These are phyloP conservation scores for Clivina fossor DNA, from an alignment of 2,888 invertebrate genomes.

Conservation along the genomic window DNA sequence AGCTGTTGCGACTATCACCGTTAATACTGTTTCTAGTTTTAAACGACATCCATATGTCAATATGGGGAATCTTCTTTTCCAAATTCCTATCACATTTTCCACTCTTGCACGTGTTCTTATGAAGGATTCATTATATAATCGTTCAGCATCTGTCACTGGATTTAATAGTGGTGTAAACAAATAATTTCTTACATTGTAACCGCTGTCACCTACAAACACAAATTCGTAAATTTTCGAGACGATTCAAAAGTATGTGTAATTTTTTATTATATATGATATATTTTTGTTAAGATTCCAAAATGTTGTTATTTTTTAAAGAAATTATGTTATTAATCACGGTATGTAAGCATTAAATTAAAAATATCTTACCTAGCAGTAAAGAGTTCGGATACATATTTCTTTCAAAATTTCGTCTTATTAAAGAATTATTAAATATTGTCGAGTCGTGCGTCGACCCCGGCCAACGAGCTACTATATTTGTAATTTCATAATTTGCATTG, in stretches of 20 bases:
- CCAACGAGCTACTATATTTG: conserved; percentile 43
- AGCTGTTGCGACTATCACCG: conserved; percentile 43
- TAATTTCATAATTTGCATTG: conserved; percentile 23
- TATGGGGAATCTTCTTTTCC: conserved; percentile 42
- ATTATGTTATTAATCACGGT: too few relatives aligned
- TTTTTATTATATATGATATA: too few relatives aligned
- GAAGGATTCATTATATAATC: conserved; percentile 36
- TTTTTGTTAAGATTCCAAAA: too few relatives aligned
- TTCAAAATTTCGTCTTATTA: conserved; percentile 29
- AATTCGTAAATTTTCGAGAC: too few relatives aligned
- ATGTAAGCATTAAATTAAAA: not conserved
- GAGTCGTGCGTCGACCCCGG: conserved; percentile 43
- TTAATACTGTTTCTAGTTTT: conserved; percentile 37
- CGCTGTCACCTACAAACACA: too few relatives aligned
- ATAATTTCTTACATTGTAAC: too few relatives aligned
- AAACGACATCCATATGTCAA: conserved; percentile 33
- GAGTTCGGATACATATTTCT: conserved; percentile 27
- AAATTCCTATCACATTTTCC: conserved; percentile 41
- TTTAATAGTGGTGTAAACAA: conserved; percentile 31
- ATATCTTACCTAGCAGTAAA: conserved; percentile 18
- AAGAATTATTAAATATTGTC: conserved; percentile 41
- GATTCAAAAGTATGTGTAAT: too few relatives aligned
- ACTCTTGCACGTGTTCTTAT: conserved; percentile 44
- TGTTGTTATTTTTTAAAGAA: too few relatives aligned
- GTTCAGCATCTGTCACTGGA: conserved; percentile 14